Evolutionary conservation across 1,140 invertebrate genomes (phyloP), one percentile per base, ranked within the genome.

Genomic region (Galendromus occidentalis): DNA sequence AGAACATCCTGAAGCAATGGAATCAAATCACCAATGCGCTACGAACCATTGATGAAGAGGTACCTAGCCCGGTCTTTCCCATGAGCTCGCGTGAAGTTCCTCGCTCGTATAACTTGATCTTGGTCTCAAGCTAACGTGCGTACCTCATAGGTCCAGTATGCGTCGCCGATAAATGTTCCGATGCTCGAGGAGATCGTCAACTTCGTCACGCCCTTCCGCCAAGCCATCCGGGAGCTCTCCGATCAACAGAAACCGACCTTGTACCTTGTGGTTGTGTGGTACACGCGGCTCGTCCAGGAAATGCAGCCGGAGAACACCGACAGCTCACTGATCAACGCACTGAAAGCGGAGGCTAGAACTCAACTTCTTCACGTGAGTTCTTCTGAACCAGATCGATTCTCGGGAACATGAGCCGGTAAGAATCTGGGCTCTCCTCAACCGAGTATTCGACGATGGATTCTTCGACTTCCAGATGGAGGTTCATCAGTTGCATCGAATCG

Each of bases 301-400:
- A 59, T 59, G 51, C 51, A 59, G 33, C 51, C 51, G 14, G 51
- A 59, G 9, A 59, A 59, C 22, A 59, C 51, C 14, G 51, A 59
- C 22, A 59, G 51, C 25, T 2, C 25, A 20, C 51, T 59, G 25
- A 59, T 59, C 33, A 59, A 59, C 51, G 33, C 51, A 6, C 51
- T 59, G 1, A 59, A 59, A 22, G 33, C 51, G 20, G 25, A 59
- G 6, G 51, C 51, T 17, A 59, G 51, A 59, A 59, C 33, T 25
- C 33, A 59, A 17, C 51, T 59, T 25, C 25, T 59, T 14, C 51
- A 59, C 25, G 51, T 59, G 33, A 39, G 33, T 39, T n/a, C 33
- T 6, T 39, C 4, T 6, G 33, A 39, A 6, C 33, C 33, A 39
- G 9, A 9, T 39, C 33, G 4, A n/a, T n/a, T n/a, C n/a, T n/a